These are phyloP conservation scores for Yponomeuta sedellus DNA, from an alignment of 2,888 invertebrate genomes.

Conservation along the genomic window DNA sequence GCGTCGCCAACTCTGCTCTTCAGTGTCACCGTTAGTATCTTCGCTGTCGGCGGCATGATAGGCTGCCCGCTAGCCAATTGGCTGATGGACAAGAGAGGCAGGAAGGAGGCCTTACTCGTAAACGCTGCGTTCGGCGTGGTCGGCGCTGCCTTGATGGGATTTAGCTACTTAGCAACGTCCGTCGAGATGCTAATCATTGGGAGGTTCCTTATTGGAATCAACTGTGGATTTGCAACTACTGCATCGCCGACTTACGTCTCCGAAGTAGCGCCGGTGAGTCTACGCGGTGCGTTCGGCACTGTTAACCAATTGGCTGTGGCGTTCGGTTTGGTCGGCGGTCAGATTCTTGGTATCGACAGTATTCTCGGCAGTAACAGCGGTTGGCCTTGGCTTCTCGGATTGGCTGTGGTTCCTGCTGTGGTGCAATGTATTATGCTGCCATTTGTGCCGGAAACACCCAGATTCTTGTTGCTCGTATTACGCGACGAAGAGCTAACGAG, in stretches of 20 bases:
- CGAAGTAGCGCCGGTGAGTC: conserved; percentile 58
- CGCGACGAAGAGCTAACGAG: conserved; percentile 61
- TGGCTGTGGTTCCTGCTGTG: conserved; percentile 58
- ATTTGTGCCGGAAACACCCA: conserved; percentile 64
- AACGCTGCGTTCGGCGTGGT: conserved; percentile 80
- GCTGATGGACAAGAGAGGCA: conserved; percentile 82
- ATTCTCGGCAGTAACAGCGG: conserved; percentile 62
- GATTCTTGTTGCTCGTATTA: conserved; percentile 55
- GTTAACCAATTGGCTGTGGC: conserved; percentile 71
- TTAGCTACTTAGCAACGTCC: conserved; percentile 78
- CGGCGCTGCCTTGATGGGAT: conserved; percentile 81
- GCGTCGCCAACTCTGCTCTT: conserved; percentile 72
- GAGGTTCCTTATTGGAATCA: conserved; percentile 83
- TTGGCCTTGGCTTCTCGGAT: conserved; percentile 67
- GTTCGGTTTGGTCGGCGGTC: conserved; percentile 57
- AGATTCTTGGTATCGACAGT: conserved; percentile 66
- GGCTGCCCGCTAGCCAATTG: conserved; percentile 86
- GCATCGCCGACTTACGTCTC: conserved; percentile 72
- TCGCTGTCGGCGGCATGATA: conserved; percentile 86
- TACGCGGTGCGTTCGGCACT: conserved; percentile 69
- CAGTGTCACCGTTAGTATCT: conserved; percentile 83
- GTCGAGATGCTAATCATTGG: conserved; percentile 84
- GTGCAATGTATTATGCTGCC: conserved; percentile 59
- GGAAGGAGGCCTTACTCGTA: conserved; percentile 79
- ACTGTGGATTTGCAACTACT: conserved; percentile 79